Evolutionary conservation across 2,797 vertebrate species (phyloP).

Genomic region (Sparus aurata): DNA sequence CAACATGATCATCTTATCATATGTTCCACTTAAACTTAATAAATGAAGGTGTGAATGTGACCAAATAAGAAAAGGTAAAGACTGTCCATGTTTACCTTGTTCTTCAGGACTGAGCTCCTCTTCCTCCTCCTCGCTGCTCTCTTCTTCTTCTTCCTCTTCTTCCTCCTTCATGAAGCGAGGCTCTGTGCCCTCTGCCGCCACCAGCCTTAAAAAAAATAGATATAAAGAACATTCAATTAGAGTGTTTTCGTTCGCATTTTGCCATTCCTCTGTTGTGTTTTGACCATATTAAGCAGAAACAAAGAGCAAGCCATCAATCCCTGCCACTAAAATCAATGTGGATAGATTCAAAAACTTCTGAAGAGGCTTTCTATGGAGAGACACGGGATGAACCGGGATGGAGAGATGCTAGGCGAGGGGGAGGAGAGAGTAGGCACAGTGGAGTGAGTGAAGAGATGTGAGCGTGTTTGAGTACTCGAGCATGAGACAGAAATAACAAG

Average conservation of each 20-base stretch:
- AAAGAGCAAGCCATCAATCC: slow-evolving; percentile 10
- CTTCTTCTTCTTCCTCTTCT: slow-evolving; percentile 83
- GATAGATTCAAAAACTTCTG: slow-evolving; percentile 5
- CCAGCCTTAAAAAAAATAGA: slow-evolving; percentile 83
- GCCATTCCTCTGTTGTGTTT: background rate
- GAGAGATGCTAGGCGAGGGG: slow-evolving; percentile 35
- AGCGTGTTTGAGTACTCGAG: slow-evolving; percentile 48
- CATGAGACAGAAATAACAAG: slow-evolving; percentile 60
- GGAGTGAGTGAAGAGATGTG: slow-evolving; percentile 22
- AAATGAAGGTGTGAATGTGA: background rate
- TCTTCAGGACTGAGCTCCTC: slow-evolving; percentile 94
- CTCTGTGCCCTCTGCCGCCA: slow-evolving; percentile 89
- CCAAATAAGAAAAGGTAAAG: background rate
- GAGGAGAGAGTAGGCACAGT: slow-evolving; percentile 38
- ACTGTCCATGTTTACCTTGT: slow-evolving; percentile 83
- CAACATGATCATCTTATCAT: background rate
- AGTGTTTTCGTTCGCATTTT: background rate
- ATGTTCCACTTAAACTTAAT: background rate
- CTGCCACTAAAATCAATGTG: background rate
- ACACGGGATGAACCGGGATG: slow-evolving; percentile 36
- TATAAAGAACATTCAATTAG: background rate
- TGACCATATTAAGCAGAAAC: background rate
- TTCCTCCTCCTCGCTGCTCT: slow-evolving; percentile 94
- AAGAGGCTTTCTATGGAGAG: slow-evolving; percentile 6
- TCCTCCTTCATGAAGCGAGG: slow-evolving; percentile 86